These are phyloP conservation scores for Cybosia mesomella DNA, from an alignment of 2,888 invertebrate species.

Conservation along the genomic window DNA sequence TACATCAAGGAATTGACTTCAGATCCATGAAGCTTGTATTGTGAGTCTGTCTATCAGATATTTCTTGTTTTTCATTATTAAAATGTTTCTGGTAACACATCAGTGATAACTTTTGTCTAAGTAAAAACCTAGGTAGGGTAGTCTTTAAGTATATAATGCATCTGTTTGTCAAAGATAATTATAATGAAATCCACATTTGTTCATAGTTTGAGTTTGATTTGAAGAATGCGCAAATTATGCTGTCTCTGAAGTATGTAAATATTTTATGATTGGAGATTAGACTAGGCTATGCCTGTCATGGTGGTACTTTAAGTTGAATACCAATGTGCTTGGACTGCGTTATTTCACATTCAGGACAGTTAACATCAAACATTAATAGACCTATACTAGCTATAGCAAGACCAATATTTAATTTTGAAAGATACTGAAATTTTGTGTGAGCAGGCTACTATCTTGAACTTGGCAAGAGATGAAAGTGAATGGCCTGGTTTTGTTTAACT, in stretches of 20 bases:
- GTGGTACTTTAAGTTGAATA: background rate
- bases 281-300: background rate
- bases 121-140: conserved; percentile 40
- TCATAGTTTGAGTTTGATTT: background rate
- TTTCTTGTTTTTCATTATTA: background rate
- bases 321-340: background rate
- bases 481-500: background rate
- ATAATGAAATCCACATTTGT: conserved; percentile 2
- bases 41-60: background rate
- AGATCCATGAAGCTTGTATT: background rate
- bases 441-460: background rate
- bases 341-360: background rate
- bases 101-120: conserved; percentile 33
- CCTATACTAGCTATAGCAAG: background rate
- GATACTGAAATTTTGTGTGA: background rate
- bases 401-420: background rate
- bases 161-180: conserved; percentile 1
- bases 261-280: conserved; percentile 5
- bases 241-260: background rate
- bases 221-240: background rate
- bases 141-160: conserved; percentile 24
- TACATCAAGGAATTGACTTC: background rate
- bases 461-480: background rate
- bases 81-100: conserved; percentile 18
- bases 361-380: background rate